These are phyloP conservation scores for Phalera bucephala DNA, from an alignment of 2,888 invertebrate genomes.

Conservation along the genomic window DNA sequence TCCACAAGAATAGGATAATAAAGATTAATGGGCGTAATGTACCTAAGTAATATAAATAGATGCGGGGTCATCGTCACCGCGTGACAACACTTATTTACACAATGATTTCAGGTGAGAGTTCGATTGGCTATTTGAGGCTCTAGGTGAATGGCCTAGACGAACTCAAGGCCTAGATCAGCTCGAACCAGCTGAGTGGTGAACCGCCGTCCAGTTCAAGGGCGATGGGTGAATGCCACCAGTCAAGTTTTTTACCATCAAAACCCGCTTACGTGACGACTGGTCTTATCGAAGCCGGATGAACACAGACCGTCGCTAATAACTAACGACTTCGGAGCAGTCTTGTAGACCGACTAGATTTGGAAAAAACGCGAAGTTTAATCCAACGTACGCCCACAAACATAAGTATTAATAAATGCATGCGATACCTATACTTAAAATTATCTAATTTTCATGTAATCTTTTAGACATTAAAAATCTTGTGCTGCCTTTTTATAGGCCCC, in stretches of 20 bases:
- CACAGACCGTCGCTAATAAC: slow-evolving; percentile 49
- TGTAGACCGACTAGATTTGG: slow-evolving; percentile 24
- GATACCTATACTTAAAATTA: slow-evolving; percentile 24
- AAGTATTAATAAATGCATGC: slow-evolving; percentile 23
- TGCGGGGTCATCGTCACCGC: slow-evolving; percentile 32
- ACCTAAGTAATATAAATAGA: slow-evolving; percentile 23
- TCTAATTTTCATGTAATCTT: too few species aligned
- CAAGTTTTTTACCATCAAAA: slow-evolving; percentile 67
- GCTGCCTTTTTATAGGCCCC: too few species aligned
- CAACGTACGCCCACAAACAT: slow-evolving; percentile 22
- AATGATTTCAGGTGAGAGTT: slow-evolving; percentile 35
- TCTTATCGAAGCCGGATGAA: slow-evolving; percentile 68
- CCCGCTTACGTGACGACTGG: slow-evolving; percentile 65
- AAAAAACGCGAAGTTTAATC: too few species aligned
- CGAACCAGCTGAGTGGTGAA: slow-evolving; percentile 71
- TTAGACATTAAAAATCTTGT: too few species aligned
- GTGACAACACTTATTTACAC: slow-evolving; percentile 25
- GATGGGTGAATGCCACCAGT: slow-evolving; percentile 76
- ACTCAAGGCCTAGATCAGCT: slow-evolving; percentile 68
- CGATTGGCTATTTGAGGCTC: slow-evolving; percentile 46
- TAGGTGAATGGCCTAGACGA: slow-evolving; percentile 72
- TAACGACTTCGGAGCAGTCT: slow-evolving; percentile 34
- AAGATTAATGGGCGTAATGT: slow-evolving; percentile 43
- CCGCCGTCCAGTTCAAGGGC: slow-evolving; percentile 75
- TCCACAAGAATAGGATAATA: slow-evolving; percentile 38